phyloP scores from a whole-genome alignment of 2,888 invertebrate species.

The Philaethria dido region DNA sequence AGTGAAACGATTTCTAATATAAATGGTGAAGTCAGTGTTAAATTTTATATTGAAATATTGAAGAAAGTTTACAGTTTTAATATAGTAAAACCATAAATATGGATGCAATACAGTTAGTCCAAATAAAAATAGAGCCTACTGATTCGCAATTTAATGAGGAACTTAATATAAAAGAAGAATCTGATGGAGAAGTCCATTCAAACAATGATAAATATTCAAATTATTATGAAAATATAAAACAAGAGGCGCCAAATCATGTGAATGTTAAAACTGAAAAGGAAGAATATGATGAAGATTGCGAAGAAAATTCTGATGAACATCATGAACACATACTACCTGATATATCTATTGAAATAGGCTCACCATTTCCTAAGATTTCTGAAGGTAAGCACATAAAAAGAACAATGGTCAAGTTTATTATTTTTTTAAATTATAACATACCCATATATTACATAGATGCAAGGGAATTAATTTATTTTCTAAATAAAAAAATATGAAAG shows the following conservation, averaged over 20 bases:
- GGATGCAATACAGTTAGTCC: background rate
- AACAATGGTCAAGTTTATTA: too few species aligned
- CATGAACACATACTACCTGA: conserved; percentile 15
- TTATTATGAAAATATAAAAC: conserved; percentile 35
- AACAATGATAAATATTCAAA: conserved; percentile 11
- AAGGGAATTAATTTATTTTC: too few species aligned
- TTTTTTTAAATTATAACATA: too few species aligned
- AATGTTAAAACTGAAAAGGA: conserved; percentile 34
- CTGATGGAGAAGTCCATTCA: conserved; percentile 1
- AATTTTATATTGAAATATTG: background rate
- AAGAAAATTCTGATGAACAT: conserved; percentile 9
- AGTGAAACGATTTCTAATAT: background rate
- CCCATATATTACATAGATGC: too few species aligned
- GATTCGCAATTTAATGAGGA: conserved; percentile 13
- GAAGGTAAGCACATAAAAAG: background rate
- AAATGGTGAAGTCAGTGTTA: background rate
- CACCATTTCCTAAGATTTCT: background rate
- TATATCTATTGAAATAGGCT: conserved; percentile 6
- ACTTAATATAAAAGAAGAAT: conserved; percentile 29
- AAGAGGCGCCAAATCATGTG: conserved; percentile 16
- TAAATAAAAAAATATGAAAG: too few species aligned
- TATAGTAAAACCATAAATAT: background rate
- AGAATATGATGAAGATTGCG: conserved; percentile 8
- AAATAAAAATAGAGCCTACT: conserved; percentile 34
- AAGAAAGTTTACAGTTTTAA: background rate